Evolutionary conservation across 2,888 invertebrate genomes (phyloP).

Genomic region (Hirtodrosophila alboralis): DNA sequence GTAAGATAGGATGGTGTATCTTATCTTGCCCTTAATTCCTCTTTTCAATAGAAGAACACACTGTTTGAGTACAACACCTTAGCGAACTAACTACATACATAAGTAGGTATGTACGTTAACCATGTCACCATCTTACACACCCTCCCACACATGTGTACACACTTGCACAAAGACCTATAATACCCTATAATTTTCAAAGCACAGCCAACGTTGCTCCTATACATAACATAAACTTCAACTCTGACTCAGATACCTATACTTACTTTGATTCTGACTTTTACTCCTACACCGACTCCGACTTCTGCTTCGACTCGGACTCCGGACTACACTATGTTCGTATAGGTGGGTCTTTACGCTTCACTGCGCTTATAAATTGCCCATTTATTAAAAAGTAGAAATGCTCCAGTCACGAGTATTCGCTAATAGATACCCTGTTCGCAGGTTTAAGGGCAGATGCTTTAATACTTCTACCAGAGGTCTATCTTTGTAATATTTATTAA

Average conservation of each 20-base stretch:
- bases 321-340: constrained; percentile 30
- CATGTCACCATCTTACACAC: not conserved
- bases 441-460: no score
- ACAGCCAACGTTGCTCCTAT: not conserved
- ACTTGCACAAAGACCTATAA: not conserved
- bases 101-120: not conserved
- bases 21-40: no score
- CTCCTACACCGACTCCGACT: not conserved
- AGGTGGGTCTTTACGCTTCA: constrained; percentile 65
- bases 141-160: not conserved
- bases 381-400: constrained; percentile 44
- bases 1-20: no score
- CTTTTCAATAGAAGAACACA: no score
- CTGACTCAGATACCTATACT: constrained; percentile 6
- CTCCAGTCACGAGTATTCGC: no score
- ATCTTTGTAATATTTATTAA: no score
- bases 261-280: constrained; percentile 2
- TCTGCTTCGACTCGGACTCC: constrained; percentile 6
- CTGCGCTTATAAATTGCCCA: constrained; percentile 70
- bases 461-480: no score
- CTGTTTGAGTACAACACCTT: no score
- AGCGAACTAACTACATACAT: no score
- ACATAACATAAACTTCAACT: constrained; percentile 8
- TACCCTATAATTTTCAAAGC: constrained; percentile 16
- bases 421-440: no score